These are phyloP conservation scores for Dicentrarchus labrax DNA, from an alignment of 2,113 vertebrate species.

Conservation along the genomic window DNA sequence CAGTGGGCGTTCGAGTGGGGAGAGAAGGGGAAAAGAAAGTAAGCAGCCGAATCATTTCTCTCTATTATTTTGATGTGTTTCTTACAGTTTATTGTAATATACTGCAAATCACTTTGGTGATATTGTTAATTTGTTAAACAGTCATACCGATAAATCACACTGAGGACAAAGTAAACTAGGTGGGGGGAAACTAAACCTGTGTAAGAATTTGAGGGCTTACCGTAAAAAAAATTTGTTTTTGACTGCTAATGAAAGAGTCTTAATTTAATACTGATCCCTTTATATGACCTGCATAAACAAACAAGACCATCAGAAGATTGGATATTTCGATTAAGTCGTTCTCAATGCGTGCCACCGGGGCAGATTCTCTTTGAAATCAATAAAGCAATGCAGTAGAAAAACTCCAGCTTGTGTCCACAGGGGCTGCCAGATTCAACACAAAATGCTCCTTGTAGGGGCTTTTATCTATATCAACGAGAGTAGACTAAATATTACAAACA, in stretches of 20 bases:
- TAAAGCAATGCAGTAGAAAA: no score
- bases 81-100: slow-evolving; percentile 58
- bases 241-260: no score
- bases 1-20: slow-evolving; percentile 49
- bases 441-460: no score
- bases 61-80: slow-evolving; percentile 62
- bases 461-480: background rate
- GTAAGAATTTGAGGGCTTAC: background rate
- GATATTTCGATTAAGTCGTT: no score
- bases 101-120: slow-evolving; percentile 46
- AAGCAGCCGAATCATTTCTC: slow-evolving; percentile 53
- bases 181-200: background rate
- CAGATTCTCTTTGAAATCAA: no score
- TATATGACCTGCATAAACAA: no score
- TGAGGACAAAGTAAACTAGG: background rate
- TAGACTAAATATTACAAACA: background rate
- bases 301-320: no score
- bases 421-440: no score
- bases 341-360: no score
- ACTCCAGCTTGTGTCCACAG: no score
- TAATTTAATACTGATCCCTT: no score
- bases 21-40: slow-evolving; percentile 8
- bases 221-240: no score
- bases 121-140: slow-evolving; percentile 58
- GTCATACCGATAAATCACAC: slow-evolving; percentile 49